Evolutionary conservation across 2,888 invertebrate genomes (phyloP).

Genomic region (Callyntrura sp.): DNA sequence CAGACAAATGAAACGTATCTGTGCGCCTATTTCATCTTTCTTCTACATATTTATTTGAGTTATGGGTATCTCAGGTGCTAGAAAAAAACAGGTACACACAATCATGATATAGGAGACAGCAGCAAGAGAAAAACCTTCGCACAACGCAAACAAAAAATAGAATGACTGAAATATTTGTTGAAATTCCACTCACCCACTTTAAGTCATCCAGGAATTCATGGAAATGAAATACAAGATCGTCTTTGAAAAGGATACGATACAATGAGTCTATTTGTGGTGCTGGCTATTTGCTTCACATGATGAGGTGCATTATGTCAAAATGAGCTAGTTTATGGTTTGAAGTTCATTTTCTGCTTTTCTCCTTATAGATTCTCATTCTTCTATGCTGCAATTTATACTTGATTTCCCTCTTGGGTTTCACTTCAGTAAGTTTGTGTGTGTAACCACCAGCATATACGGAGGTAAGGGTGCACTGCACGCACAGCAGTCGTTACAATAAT

Average conservation of each 20-base stretch:
- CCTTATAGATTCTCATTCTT: background rate
- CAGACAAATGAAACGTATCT: too few species aligned
- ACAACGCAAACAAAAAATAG: background rate
- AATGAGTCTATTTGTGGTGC: constrained; percentile 63
- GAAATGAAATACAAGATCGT: constrained; percentile 68
- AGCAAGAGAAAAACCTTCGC: background rate
- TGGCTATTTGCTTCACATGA: constrained; percentile 55
- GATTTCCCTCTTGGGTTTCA: too few species aligned
- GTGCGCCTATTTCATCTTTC: too few species aligned
- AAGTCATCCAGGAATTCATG: constrained; percentile 63
- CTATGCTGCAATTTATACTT: background rate
- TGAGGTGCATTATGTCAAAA: constrained; percentile 64
- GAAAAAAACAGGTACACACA: background rate
- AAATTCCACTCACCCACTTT: constrained; percentile 67
- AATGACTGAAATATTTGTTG: constrained; percentile 57
- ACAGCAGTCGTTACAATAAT: too few species aligned
- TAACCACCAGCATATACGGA: background rate
- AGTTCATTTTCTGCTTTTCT: background rate
- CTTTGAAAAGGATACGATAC: constrained; percentile 32
- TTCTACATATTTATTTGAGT: too few species aligned
- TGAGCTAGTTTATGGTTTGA: constrained; percentile 31
- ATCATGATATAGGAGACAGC: background rate
- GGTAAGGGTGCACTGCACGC: background rate
- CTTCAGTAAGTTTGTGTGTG: background rate
- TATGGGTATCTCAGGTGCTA: constrained; percentile 4